A percentile compares a stretch with the other conserved stretches of the same genome.
phyloP scores from a whole-genome alignment of 2,113 vertebrate species.

The Nothocercus julius region DNA sequence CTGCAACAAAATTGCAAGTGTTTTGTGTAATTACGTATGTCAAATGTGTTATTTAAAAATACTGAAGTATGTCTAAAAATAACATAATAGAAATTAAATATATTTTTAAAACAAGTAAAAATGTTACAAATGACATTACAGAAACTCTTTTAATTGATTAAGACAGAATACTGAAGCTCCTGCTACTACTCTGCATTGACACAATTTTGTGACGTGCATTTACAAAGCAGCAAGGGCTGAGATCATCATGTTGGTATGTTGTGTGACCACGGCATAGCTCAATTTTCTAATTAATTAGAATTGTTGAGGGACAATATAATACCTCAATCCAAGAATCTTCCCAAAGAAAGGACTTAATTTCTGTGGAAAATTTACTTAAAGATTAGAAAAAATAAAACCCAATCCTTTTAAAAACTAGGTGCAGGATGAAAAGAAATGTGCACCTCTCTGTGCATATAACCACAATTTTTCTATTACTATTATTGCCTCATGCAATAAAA shows the following conservation, averaged over 20 bases:
- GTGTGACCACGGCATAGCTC: constrained; percentile 46
- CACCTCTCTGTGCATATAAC: too few species aligned
- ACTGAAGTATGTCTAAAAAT: constrained; percentile 58
- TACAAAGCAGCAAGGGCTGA: constrained; percentile 54
- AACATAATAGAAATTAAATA: constrained; percentile 23
- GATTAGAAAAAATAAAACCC: background rate
- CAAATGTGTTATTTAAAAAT: constrained; percentile 55
- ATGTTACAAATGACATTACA: constrained; percentile 52
- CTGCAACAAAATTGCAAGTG: constrained; percentile 13
- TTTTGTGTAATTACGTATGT: background rate
- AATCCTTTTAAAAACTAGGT: background rate
- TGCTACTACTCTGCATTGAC: background rate
- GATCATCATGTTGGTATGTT: constrained; percentile 39
- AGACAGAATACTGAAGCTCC: constrained; percentile 39
- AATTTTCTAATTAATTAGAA: constrained; percentile 66
- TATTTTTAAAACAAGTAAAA: constrained; percentile 57
- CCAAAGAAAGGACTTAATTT: constrained; percentile 58
- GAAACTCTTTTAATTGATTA: constrained; percentile 50
- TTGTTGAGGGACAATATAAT: constrained; percentile 63
- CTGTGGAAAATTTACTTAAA: constrained; percentile 61
- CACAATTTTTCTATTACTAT: background rate
- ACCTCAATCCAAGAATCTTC: constrained; percentile 56
- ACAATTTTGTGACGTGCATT: constrained; percentile 38
- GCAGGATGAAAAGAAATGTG: background rate
- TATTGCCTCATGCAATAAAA: background rate